Evolutionary conservation across 2,888 invertebrate species (phyloP), one percentile per base, ranked within the genome.

Genomic region (Elysia crispata): DNA sequence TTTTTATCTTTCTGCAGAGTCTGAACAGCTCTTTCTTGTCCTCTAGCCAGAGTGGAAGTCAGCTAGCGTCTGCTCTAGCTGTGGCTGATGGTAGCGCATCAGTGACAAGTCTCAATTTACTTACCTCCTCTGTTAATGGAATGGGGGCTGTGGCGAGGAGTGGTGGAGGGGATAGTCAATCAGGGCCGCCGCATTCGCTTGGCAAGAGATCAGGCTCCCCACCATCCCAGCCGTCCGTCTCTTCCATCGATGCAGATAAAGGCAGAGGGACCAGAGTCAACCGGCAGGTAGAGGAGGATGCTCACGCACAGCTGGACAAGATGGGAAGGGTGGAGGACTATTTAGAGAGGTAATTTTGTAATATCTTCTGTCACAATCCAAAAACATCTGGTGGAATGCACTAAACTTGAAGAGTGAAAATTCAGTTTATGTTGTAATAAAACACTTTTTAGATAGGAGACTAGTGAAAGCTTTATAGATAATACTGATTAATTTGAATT

Each of bases 241-340:
- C 66, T 50, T 28, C 41, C 49, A 31, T 18, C 25, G 49, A 49
- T 49, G 20, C 57, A 70, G 60, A 28, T 57, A 49, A 62, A 70
- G 28, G 74, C 31, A 18, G 49, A 25, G 66, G 49, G 30, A 60
- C 49, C 13, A 28, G 66, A 41, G 41, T 41, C 41, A 41, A 11
- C 41, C 41, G 41, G 41, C 41, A 41, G 41, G 41, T 41, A 3
- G 41, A 41, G 41, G 41, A 41, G 41, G 41, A 41, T 11, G 41
- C 41, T 11, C 41, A 41, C 41, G 41, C 41, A 6, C 41, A 78
- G 31, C 30, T 54, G 41, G 62, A 79, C 15, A 31, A 73, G 60
- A 82, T 80, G 69, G 76, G 75, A 75, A 74, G 79, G 57, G 80
- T 82, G 66, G 82, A 86, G 78, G 85, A 85, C 57, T 86, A 86